phyloP scores from a whole-genome alignment of 2,888 invertebrate species.

The Luperina testacea region DNA sequence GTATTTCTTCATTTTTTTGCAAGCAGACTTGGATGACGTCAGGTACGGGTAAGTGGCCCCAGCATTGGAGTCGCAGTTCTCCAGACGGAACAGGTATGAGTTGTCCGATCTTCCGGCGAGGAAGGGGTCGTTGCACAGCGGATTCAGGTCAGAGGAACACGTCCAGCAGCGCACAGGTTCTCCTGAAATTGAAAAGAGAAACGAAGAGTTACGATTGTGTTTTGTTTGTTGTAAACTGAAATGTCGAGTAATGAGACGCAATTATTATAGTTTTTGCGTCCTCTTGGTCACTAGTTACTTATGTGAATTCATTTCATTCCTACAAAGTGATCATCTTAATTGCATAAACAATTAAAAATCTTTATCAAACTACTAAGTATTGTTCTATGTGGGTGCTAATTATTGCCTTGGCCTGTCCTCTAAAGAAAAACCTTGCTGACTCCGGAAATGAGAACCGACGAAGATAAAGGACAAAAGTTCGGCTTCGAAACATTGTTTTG shows the following conservation, averaged over 20 bases:
- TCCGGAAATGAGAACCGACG: constrained; percentile 9
- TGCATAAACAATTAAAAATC: not conserved
- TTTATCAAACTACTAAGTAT: constrained; percentile 9
- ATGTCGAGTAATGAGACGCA: not conserved
- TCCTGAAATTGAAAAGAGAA: constrained; percentile 85
- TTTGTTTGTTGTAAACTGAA: not conserved
- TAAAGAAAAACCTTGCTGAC: constrained; percentile 6
- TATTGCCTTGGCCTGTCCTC: constrained; percentile 21
- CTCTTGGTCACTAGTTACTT: not conserved
- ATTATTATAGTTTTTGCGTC: not conserved
- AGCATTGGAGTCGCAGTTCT: constrained; percentile 87
- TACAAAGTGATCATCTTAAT: not conserved
- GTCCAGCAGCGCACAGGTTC: constrained; percentile 93
- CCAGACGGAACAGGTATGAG: constrained; percentile 84
- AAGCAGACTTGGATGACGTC: constrained; percentile 91
- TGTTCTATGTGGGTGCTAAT: constrained; percentile 12
- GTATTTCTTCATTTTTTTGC: constrained; percentile 94
- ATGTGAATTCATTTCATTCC: not conserved
- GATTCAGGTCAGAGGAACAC: constrained; percentile 93
- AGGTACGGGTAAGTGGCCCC: constrained; percentile 87
- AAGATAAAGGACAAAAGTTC: not conserved
- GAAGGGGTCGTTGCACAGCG: constrained; percentile 93
- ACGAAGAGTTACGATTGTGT: constrained; percentile 15
- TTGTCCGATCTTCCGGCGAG: constrained; percentile 89
- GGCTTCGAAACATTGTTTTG: not conserved